Evolutionary conservation across 1,140 invertebrate genomes (phyloP).

Genomic region (Leptestheria dahalacensis): DNA sequence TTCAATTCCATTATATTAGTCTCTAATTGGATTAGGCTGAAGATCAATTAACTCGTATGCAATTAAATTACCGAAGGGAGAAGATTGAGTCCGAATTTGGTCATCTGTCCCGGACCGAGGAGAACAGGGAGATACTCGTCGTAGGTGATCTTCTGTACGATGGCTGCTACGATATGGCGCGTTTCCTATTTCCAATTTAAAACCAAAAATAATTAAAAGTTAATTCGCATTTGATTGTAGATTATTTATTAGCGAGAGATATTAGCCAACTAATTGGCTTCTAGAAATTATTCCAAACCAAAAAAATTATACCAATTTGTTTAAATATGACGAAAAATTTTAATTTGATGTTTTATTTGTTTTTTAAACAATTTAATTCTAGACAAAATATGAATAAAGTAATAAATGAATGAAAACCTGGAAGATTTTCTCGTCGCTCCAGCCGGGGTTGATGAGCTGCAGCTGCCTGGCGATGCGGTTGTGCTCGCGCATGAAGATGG

Average conservation of each 20-base stretch:
- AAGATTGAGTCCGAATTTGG: neutral
- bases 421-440: conserved; percentile 35
- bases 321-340: too few species aligned
- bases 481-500: conserved; percentile 35
- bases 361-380: too few species aligned
- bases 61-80: neutral
- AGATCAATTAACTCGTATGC: neutral
- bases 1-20: too few species aligned
- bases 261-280: too few species aligned
- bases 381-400: too few species aligned
- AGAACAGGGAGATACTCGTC: conserved; percentile 40
- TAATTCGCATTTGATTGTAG: too few species aligned
- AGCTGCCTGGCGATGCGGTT: conserved; percentile 34
- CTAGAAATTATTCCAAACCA: too few species aligned
- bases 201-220: neutral
- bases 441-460: conserved; percentile 29
- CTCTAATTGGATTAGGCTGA: neutral
- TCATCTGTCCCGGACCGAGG: conserved; percentile 33
- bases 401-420: conserved; percentile 25
- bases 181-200: conserved; percentile 28
- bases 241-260: too few species aligned
- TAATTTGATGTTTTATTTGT: too few species aligned
- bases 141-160: conserved; percentile 39
- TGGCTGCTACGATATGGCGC: conserved; percentile 35
- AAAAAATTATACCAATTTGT: too few species aligned